A percentile compares a stretch with the other conserved stretches of the same genome.
Evolutionary conservation across 2,113 vertebrate species (phyloP).

Genomic region (Grallaria varia): DNA sequence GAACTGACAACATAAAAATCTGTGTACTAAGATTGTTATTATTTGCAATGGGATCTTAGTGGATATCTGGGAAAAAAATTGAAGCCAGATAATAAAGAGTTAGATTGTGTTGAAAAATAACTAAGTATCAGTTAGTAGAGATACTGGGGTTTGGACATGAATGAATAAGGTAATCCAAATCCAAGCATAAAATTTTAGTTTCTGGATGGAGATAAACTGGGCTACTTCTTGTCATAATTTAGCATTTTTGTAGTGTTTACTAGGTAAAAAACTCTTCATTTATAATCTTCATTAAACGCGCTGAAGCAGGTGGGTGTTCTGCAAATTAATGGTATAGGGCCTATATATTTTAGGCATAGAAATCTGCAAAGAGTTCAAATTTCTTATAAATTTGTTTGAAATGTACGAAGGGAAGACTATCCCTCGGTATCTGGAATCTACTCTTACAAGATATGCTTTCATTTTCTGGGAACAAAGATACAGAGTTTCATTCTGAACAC

Average conservation of each 20-base stretch:
- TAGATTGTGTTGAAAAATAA: neutral
- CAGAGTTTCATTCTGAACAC: neutral
- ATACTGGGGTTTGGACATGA: neutral
- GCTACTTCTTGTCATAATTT: neutral
- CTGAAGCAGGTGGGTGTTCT: neutral
- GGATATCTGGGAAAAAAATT: neutral
- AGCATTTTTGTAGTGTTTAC: neutral
- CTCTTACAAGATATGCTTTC: neutral
- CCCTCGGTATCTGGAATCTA: neutral
- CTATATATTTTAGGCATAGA: neutral
- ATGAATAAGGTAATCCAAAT: neutral
- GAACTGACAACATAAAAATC: neutral
- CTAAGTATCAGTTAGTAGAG: neutral
- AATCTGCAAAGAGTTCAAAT: neutral
- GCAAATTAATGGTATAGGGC: neutral
- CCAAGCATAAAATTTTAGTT: neutral
- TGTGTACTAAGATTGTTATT: neutral
- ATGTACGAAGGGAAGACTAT: neutral
- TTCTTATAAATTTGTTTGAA: neutral
- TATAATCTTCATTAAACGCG: neutral
- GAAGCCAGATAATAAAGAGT: neutral
- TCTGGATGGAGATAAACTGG: neutral
- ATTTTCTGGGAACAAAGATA: neutral
- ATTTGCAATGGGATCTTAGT: neutral
- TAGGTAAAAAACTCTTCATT: neutral